phyloP scores from a whole-genome alignment of 2,797 vertebrate species.

The Tangara arthus region DNA sequence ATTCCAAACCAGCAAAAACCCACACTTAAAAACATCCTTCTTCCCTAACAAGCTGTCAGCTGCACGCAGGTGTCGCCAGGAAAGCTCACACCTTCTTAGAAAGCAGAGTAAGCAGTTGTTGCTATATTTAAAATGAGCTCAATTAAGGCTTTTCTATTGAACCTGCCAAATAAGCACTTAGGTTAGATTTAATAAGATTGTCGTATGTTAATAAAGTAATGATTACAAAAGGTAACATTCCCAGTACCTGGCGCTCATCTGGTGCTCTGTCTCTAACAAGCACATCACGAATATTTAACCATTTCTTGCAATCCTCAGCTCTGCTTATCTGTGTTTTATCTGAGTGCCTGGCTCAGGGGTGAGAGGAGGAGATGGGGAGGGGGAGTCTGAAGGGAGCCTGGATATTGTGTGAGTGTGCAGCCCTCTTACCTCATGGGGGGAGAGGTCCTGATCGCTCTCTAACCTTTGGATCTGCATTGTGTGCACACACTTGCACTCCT shows the following conservation, averaged over 20 bases:
- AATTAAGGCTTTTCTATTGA: slow-evolving; percentile 65
- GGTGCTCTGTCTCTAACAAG: not conserved
- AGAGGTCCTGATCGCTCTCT: not conserved
- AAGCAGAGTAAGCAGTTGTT: slow-evolving; percentile 62
- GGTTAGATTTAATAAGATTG: slow-evolving; percentile 60
- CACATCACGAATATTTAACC: not conserved
- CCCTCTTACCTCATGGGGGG: fast-evolving
- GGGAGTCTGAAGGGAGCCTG: not conserved
- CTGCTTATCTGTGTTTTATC: not conserved
- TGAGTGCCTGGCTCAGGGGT: not conserved
- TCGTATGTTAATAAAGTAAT: slow-evolving; percentile 54
- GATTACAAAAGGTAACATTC: slow-evolving; percentile 53
- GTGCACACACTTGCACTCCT: not conserved
- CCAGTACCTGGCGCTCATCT: slow-evolving; percentile 5
- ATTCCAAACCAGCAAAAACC: slow-evolving; percentile 4
- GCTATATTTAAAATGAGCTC: slow-evolving; percentile 53
- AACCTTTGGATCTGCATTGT: not conserved
- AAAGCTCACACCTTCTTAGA: slow-evolving; percentile 48
- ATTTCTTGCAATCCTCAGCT: not conserved
- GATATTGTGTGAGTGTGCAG: not conserved
- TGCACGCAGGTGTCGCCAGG: not conserved
- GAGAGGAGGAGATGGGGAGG: not conserved
- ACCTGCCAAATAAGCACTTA: slow-evolving; percentile 68
- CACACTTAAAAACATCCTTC: not conserved
- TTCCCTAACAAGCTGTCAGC: slow-evolving; percentile 58